These are phyloP conservation scores for Nothura maculosa DNA, from an alignment of 2,797 vertebrate genomes.

Conservation along the genomic window DNA sequence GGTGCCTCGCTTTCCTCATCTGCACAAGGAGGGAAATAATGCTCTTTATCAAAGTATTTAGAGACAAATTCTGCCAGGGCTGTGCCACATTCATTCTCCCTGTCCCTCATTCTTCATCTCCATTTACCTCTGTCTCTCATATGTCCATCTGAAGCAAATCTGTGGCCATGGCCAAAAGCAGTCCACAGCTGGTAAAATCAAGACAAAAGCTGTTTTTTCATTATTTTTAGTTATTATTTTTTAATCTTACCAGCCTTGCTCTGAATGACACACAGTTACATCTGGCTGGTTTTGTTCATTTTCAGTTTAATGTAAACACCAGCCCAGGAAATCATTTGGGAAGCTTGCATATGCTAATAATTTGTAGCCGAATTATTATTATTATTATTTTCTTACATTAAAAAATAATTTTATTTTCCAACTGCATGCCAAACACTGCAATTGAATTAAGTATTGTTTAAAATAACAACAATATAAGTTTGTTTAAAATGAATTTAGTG, in stretches of 20 bases:
- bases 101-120: not conserved
- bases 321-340: slow-evolving; percentile 50
- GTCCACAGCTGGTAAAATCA: not conserved
- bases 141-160: not conserved
- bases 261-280: slow-evolving; percentile 39
- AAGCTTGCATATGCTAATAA: slow-evolving; percentile 62
- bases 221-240: not conserved
- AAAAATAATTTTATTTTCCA: slow-evolving; percentile 75
- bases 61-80: not conserved
- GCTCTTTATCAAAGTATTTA: not conserved
- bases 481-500: slow-evolving; percentile 86
- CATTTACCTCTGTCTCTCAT: not conserved
- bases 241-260: not conserved
- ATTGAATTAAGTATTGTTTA: slow-evolving; percentile 86
- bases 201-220: not conserved
- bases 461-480: slow-evolving; percentile 85
- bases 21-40: not conserved
- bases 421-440: slow-evolving; percentile 82
- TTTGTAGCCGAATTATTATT: slow-evolving; percentile 61
- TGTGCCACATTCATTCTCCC: not conserved
- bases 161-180: fast-evolving
- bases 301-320: slow-evolving; percentile 76
- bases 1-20: not conserved
- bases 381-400: slow-evolving; percentile 61
- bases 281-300: slow-evolving; percentile 71